These are phyloP conservation scores for Syngnathoides biaculeatus DNA, from an alignment of 2,113 vertebrate species.

Conservation along the genomic window DNA sequence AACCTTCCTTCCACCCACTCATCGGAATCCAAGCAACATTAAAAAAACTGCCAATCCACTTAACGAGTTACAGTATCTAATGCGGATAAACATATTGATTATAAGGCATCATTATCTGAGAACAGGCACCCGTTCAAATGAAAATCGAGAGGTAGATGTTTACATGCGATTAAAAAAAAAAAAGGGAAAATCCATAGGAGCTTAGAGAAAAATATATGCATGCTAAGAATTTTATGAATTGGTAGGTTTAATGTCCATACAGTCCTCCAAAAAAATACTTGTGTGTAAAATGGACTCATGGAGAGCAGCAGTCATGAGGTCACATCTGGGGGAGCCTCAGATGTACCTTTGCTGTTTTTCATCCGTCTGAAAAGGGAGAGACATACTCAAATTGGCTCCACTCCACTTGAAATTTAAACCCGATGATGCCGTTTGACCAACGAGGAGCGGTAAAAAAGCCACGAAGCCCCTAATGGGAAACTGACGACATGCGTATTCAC, in stretches of 20 bases:
- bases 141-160: neutral
- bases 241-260: neutral
- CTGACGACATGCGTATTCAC: neutral
- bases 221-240: neutral
- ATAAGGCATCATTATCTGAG: constrained; percentile 39
- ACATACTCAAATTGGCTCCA: neutral
- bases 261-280: neutral
- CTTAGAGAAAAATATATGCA: neutral
- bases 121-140: constrained; percentile 4
- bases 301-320: neutral
- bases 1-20: constrained; percentile 26
- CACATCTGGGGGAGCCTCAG: constrained; percentile 2
- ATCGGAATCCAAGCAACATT: constrained; percentile 39
- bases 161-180: neutral
- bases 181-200: too few relatives aligned
- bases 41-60: constrained; percentile 54
- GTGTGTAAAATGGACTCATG: constrained; percentile 1
- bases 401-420: constrained; percentile 1
- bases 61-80: constrained; percentile 23
- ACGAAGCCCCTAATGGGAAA: neutral
- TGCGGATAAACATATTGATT: constrained; percentile 50
- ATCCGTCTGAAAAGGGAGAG: neutral
- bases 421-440: neutral
- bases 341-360: constrained; percentile 1
- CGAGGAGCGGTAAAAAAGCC: neutral